Evolutionary conservation across 92 coral and sea anemone genomes (phyloP), one percentile per base, ranked within the genome.

Genomic region (Zoanthus sociatus): DNA sequence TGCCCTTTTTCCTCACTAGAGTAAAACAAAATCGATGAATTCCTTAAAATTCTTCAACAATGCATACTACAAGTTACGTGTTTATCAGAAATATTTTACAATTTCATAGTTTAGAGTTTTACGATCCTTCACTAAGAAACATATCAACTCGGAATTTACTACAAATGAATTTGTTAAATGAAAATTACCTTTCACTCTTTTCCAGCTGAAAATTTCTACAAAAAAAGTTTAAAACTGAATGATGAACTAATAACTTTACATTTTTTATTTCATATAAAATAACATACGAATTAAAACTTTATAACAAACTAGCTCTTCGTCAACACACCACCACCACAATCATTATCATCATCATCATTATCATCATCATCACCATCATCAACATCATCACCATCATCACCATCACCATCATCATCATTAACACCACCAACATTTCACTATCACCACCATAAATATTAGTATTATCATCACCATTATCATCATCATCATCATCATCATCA

Each of bases 171-270:
- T 14, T 17, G 9, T 9, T 30, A 11, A 46, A 45, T 8, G 7
- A 73, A 7, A 7, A 73, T 3, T 73, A 73, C 77, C 77, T 73
- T 73, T 73, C 77, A 42, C 77, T 73, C 55, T 73, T 73, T 30
- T 48, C 77, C 77, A 73, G 31, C 6, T 73, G 77, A 8, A 73
- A 73, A 17, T 73, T 46, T 46, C 77, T 73, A 55, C 54, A 73
- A 73, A 42, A 73, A 13, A 42, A 7, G 0, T 33, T 50, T 50
- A 50, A 50, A 50, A 50, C 55, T 50, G 10, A 0, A 11, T 50
- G 0, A 7, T 69, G 30, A 69, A 26, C 42, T 0, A 37, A n/a
- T 4, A 20, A 31, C 7, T 69, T 18, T 5, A 1, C 26, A 15
- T 15, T 61, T 37, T 1, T 37, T 37, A 37, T 37, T 37, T 37